Conservation (phyloP, 2,113 vertebrate species). For the Panthera tigris region DNA sequence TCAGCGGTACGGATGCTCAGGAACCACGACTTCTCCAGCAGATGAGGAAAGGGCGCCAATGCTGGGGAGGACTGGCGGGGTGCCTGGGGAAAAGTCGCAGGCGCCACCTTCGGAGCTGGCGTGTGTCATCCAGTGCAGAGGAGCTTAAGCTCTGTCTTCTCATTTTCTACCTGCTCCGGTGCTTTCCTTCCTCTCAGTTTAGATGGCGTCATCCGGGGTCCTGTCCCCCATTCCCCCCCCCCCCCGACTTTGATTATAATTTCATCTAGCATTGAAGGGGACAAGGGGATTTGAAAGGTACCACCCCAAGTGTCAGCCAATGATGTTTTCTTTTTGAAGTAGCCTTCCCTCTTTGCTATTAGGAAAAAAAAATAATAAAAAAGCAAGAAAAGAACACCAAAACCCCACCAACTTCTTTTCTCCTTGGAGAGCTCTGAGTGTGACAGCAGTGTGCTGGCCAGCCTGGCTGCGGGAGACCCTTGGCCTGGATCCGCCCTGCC, state of each 20-base stretch:
- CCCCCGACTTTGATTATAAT: not conserved
- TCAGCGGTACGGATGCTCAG: not conserved
- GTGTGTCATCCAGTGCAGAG: not conserved
- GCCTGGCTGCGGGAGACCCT: not conserved
- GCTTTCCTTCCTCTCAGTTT: not conserved
- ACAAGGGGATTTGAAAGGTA: not conserved
- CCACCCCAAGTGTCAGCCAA: not conserved
- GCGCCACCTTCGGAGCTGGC: not conserved
- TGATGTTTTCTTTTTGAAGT: not conserved
- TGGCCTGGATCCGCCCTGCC: conserved; percentile 65
- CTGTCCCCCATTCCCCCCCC: not conserved
- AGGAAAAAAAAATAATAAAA: not conserved
- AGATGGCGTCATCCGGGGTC: not conserved
- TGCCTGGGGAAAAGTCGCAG: not conserved
- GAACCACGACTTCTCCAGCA: not conserved
- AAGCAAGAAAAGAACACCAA: not conserved
- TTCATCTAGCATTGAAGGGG: not conserved
- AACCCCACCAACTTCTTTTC: not conserved
- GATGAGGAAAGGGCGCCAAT: not conserved
- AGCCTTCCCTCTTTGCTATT: not conserved
- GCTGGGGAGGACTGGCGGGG: not conserved
- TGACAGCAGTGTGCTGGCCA: not conserved
- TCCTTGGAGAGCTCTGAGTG: not conserved
- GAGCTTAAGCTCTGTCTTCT: not conserved
- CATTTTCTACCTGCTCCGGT: not conserved